Evolutionary conservation across 2,113 vertebrate species (phyloP).

Genomic region (Antechinus flavipes): DNA sequence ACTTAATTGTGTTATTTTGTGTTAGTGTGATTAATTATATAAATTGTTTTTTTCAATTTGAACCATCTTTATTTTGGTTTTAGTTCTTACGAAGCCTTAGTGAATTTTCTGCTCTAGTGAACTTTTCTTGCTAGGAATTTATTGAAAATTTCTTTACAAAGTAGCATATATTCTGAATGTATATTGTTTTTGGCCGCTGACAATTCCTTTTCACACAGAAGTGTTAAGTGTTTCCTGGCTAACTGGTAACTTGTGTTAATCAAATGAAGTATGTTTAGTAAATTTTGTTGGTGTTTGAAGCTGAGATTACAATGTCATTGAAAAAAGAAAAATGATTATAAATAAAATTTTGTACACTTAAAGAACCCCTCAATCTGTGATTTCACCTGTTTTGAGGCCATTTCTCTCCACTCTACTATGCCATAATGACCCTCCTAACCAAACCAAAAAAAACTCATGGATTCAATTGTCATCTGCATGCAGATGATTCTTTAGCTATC

Average conservation of each 20-base stretch:
- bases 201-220: neutral
- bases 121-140: neutral
- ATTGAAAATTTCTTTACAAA: neutral
- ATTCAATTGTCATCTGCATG: neutral
- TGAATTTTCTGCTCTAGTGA: neutral
- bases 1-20: no score
- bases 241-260: neutral
- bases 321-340: neutral
- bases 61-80: neutral
- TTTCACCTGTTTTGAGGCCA: neutral
- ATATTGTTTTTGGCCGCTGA: neutral
- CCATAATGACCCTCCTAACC: neutral
- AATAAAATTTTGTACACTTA: neutral
- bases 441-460: neutral
- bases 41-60: neutral
- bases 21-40: neutral
- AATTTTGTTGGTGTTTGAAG: neutral
- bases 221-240: neutral
- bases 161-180: neutral
- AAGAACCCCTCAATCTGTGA: neutral
- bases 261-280: neutral
- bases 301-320: neutral
- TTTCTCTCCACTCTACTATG: neutral
- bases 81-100: neutral
- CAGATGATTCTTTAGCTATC: neutral